These are phyloP conservation scores for Scomberomorus guttatus DNA, from an alignment of 2,797 vertebrate species.

Conservation along the genomic window DNA sequence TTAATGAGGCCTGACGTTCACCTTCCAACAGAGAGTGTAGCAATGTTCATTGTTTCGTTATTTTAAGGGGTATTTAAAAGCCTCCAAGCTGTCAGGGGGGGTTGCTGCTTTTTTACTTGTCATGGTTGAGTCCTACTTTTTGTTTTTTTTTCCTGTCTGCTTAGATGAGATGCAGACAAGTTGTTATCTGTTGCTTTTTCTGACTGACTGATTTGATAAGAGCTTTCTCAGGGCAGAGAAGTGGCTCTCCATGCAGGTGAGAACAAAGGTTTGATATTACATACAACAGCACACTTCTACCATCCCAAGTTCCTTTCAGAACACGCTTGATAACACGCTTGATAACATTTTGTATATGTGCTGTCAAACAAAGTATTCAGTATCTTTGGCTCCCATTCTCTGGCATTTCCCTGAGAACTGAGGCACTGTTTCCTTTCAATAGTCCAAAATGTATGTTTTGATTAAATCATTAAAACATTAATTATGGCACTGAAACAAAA, in stretches of 20 bases:
- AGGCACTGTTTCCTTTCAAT: slow-evolving; percentile 45
- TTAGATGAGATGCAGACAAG: slow-evolving; percentile 4
- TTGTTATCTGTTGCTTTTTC: slow-evolving; percentile 4
- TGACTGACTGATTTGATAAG: slow-evolving; percentile 6
- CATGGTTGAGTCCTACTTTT: neutral
- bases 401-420: slow-evolving; percentile 8
- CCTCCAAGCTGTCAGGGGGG: slow-evolving; percentile 14
- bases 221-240: neutral
- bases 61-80: slow-evolving; percentile 17
- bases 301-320: slow-evolving; percentile 14
- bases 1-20: slow-evolving; percentile 54
- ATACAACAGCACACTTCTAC: neutral
- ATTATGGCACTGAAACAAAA: slow-evolving; percentile 47
- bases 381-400: slow-evolving; percentile 26
- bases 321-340: slow-evolving; percentile 23
- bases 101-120: slow-evolving; percentile 16
- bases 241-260: slow-evolving; percentile 8
- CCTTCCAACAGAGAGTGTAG: slow-evolving; percentile 29
- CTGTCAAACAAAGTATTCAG: slow-evolving; percentile 40
- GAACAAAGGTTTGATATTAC: slow-evolving; percentile 8
- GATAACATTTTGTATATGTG: slow-evolving; percentile 28
- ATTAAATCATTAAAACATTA: slow-evolving; percentile 61
- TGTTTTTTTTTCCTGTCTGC: neutral
- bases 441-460: slow-evolving; percentile 58
- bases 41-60: slow-evolving; percentile 33